These are phyloP conservation scores for Tokudaia tokunoshimensis DNA, from an alignment of 2,797 vertebrate genomes.

Conservation along the genomic window DNA sequence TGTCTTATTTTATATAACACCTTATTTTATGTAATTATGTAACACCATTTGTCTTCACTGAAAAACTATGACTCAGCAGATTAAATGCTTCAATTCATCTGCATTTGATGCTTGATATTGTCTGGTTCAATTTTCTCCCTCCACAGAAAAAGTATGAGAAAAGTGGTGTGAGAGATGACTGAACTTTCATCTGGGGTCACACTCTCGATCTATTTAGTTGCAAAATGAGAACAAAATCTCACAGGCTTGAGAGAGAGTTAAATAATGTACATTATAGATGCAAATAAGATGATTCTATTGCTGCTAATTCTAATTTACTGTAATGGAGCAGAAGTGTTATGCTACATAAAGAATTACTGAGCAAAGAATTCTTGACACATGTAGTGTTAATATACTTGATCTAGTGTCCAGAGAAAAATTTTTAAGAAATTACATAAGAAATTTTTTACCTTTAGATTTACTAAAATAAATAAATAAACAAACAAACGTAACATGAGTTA, in stretches of 20 bases:
- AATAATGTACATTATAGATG: neutral
- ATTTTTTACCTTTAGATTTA: constrained; percentile 33
- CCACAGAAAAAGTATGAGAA: neutral
- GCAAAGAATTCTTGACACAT: neutral
- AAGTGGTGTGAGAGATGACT: neutral
- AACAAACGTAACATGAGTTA: neutral
- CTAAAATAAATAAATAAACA: constrained; percentile 42
- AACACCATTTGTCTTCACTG: neutral
- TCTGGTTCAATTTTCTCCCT: constrained; percentile 5
- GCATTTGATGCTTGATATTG: neutral
- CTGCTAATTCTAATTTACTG: neutral
- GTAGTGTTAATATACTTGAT: neutral
- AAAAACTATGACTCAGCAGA: constrained; percentile 36
- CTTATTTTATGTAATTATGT: neutral
- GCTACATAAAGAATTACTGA: neutral
- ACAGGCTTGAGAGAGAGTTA: neutral
- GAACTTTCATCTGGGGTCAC: constrained; percentile 18
- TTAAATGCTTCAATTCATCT: constrained; percentile 23
- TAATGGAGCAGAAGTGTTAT: neutral
- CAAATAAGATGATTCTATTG: neutral
- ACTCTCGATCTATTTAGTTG: constrained; percentile 20
- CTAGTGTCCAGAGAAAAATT: constrained; percentile 45
- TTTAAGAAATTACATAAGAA: constrained; percentile 24
- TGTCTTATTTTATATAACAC: constrained; percentile 44
- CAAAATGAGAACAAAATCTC: constrained; percentile 24